Base-by-base conservation (phyloP, 2,113 vertebrate genomes). In the Dascyllus trimaculatus region DNA sequence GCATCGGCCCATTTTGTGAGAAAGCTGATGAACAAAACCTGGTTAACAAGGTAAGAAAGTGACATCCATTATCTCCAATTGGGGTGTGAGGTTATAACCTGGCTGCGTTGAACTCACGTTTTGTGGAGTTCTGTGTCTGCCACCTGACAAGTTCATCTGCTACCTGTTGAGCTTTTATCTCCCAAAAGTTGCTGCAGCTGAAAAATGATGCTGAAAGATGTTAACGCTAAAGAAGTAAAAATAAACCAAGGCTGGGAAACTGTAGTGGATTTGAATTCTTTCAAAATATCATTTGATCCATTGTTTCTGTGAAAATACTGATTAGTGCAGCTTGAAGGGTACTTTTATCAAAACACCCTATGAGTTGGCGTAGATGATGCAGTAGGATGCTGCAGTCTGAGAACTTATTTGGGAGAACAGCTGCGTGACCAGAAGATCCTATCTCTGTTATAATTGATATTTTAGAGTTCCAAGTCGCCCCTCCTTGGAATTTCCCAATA, bases 401-500 rank as follows among this genome's bases (percentile, higher is more conserved):
- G 26, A 65, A 11, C 18, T 45, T 57, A 61, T 13, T 43, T 48
- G 49, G 46, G n/a, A 19, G 4, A 71, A 35, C 4, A 43, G 29
- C 9, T 35, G 26, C 1, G 11, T 64, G 35, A 25, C 19, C 10
- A 48, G n/a, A 35, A 26, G 19, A 56, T 46, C 43, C 22, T 43
- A 65, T 65, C 1, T 53, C 1, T 4, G 15, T 46, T 21, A 56
- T 40, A 59, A 68, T 63, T 64, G 21, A 49, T 54, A n/a, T 57
- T 77, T 69, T 29, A 9, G n/a, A 26, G 49, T 74, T 67, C 48
- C 25, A 68, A 10, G 1, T 43, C 49, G 19, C 13, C 26, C n/a
- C 52, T 65, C 1, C 40, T 49, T 26, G 73, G 81, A 80, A 74
- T 68, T 67, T 56, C 67, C 68, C 25, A 46, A 13, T 9, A n/a